A percentile compares a stretch with the other conserved stretches of the same genome.
These are phyloP conservation scores for Boulengeromyrus knoepffleri DNA, from an alignment of 2,113 vertebrate genomes.

Conservation along the genomic window DNA sequence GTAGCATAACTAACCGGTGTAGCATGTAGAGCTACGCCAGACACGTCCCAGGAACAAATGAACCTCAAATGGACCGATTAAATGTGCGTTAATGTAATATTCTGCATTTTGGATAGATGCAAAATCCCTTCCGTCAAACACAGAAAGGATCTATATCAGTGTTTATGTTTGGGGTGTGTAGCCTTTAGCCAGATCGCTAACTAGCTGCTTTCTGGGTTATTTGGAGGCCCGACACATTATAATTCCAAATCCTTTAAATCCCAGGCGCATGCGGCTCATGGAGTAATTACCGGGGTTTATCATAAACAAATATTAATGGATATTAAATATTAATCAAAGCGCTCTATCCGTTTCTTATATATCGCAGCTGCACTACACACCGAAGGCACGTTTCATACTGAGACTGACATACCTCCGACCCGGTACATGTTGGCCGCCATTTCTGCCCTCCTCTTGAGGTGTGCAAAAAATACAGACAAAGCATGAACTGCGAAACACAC, in stretches of 20 bases:
- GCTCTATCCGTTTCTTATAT: not conserved
- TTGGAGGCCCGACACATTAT: constrained; percentile 63
- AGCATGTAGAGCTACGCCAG: not conserved
- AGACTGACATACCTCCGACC: constrained; percentile 77
- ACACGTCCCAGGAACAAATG: not conserved
- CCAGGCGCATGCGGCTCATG: not conserved
- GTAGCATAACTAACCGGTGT: not conserved
- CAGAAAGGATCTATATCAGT: not conserved
- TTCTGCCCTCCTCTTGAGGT: constrained; percentile 69
- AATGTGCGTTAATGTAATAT: not conserved
- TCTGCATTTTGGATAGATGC: not conserved
- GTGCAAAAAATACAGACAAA: constrained; percentile 44
- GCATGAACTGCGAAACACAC: constrained; percentile 52
- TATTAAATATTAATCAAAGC: not conserved
- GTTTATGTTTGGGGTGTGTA: constrained; percentile 10
- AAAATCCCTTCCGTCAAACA: not conserved
- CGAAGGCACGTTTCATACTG: constrained; percentile 35
- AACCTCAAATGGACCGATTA: not conserved
- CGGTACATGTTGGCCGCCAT: constrained; percentile 86
- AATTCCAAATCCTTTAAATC: constrained; percentile 53
- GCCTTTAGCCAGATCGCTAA: constrained; percentile 14
- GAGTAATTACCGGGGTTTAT: not conserved
- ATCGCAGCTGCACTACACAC: not conserved
- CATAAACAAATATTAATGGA: not conserved
- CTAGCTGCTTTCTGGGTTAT: constrained; percentile 33